Evolutionary conservation across 2,113 vertebrate genomes (phyloP).

Genomic region (Phylloscopus whistleri): DNA sequence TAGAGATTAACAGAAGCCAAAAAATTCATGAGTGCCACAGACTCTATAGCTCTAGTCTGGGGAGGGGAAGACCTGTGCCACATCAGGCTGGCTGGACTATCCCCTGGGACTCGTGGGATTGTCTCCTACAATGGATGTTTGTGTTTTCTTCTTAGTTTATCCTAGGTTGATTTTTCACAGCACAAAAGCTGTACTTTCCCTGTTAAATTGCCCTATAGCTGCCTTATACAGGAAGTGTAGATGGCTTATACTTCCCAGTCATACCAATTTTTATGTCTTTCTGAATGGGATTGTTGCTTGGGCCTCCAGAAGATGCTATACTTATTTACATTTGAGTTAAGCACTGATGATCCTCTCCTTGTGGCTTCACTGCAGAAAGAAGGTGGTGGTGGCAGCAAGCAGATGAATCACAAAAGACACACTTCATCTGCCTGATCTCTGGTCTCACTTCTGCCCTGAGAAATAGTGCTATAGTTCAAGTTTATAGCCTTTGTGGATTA

Average conservation of each 20-base stretch:
- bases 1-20: neutral
- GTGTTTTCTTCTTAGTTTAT: neutral
- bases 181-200: neutral
- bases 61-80: neutral
- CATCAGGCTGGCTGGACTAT: neutral
- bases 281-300: neutral
- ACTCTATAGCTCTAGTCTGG: neutral
- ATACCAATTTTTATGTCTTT: neutral
- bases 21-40: neutral
- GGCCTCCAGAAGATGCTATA: neutral
- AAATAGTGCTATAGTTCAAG: slow-evolving; percentile 30
- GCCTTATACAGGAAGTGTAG: neutral
- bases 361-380: neutral
- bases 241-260: neutral
- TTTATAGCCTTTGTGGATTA: slow-evolving; percentile 33
- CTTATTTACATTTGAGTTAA: slow-evolving; percentile 37
- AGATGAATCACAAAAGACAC: slow-evolving; percentile 40
- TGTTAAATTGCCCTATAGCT: neutral
- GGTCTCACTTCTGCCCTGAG: slow-evolving; percentile 36
- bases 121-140: neutral
- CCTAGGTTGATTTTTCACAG: neutral
- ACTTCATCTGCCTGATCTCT: slow-evolving; percentile 46
- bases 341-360: neutral
- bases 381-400: neutral
- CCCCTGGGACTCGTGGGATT: neutral